These are phyloP conservation scores for Sternarchorhynchus goeldii DNA, from an alignment of 2,797 vertebrate species.

Conservation along the genomic window DNA sequence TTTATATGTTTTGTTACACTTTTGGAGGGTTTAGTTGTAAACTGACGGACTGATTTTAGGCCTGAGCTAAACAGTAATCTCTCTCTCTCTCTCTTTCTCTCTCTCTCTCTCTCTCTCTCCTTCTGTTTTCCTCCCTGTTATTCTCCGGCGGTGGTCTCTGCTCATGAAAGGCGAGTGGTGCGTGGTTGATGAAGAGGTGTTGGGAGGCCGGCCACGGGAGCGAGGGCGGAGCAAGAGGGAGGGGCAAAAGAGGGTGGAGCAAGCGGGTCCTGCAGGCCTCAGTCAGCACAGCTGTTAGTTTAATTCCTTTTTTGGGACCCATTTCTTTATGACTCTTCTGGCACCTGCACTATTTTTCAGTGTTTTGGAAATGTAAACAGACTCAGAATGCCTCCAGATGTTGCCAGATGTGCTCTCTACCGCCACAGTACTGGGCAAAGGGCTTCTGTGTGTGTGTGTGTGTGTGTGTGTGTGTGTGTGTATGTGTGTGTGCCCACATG, in stretches of 20 bases:
- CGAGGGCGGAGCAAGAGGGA: constrained; percentile 22
- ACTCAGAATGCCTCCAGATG: constrained; percentile 83
- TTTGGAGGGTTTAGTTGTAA: neutral
- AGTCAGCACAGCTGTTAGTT: constrained; percentile 63
- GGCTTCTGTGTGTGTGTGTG: constrained; percentile 31
- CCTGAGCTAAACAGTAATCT: neutral
- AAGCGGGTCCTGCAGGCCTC: too few species aligned
- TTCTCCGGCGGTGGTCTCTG: constrained; percentile 71
- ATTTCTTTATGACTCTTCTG: constrained; percentile 76
- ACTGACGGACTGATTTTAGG: neutral
- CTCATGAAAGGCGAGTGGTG: constrained; percentile 58
- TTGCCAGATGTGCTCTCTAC: constrained; percentile 75
- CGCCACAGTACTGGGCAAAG: constrained; percentile 72
- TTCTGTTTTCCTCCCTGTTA: constrained; percentile 57
- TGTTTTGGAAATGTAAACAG: constrained; percentile 83
- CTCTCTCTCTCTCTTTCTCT: neutral
- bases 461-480: constrained; percentile 5
- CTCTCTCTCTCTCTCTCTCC: neutral
- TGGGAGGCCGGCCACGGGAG: constrained; percentile 25
- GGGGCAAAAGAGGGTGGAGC: neutral
- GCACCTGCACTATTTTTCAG: constrained; percentile 81
- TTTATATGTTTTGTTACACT: too few species aligned
- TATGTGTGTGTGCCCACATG: constrained; percentile 49
- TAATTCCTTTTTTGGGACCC: constrained; percentile 72
- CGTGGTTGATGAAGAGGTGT: constrained; percentile 51